Evolutionary conservation across 1,140 invertebrate species (phyloP), one percentile per base, ranked within the genome.

Genomic region (Bradysia coprophila): DNA sequence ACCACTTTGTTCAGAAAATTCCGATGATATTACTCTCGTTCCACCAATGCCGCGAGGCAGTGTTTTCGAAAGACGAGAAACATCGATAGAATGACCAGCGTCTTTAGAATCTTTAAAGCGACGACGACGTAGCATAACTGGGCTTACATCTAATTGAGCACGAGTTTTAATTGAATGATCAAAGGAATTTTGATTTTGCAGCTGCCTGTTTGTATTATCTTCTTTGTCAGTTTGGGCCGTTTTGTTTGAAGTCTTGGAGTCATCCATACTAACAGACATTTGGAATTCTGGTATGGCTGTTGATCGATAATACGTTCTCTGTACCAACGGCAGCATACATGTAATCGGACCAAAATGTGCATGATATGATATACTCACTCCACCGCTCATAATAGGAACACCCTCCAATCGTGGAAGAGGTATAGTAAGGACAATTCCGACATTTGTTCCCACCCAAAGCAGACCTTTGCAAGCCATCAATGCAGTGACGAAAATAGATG

Each of bases 391-490:
- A 18, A 93, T 85, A 1, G 92, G 91, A 1, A 96, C 81, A 21
- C 92, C 92, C 62, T 93, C 88, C 10, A 97, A 62, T 11, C 90
- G 72, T 3, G 92, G 92, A 22, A 96, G 61, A 0, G 91, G 89
- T 41, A 95, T 84, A 0, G 88, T 92, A 0, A 95, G 67, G 21
- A 84, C 78, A 28, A 94, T 80, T 2, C 92, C 92, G 31, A 89
- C 80, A 54, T 87, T 92, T 0, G 92, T 96, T n/a, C 91, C 92
- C 2, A 95, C 87, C 91, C 91, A 96, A 0, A 97, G 64, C 3
- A 94, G 64, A 1, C 91, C 92, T 64, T 86, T 84, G 47, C 79
- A 83, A 1, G 89, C 87, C 55, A 90, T 69, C 16, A 97, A 58
- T 2, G 86, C 80, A 0, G 89, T 93, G 0, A 94, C 85, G 37